phyloP scores from a whole-genome alignment of 1,140 invertebrate species.

The Hyles vespertilio region DNA sequence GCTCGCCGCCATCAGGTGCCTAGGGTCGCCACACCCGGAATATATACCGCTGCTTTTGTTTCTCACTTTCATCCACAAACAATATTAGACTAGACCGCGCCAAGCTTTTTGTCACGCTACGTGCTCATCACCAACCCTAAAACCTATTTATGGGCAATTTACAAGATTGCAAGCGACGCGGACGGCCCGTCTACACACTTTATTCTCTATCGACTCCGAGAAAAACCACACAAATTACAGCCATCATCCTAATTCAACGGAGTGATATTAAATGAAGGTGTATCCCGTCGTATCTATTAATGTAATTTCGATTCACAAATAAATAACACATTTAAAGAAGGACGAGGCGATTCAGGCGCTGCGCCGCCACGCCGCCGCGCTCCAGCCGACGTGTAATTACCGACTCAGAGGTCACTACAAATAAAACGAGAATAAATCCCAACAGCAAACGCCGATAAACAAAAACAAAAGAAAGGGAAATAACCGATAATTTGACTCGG shows the following conservation, averaged over 20 bases:
- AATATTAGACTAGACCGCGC: no score
- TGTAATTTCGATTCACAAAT: slow-evolving; percentile 68
- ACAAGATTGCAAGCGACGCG: no score
- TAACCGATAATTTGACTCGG: slow-evolving; percentile 60
- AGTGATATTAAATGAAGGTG: slow-evolving; percentile 71
- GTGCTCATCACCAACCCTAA: no score
- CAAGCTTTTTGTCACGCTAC: no score
- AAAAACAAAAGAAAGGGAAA: slow-evolving; percentile 69
- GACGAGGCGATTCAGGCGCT: slow-evolving; percentile 34
- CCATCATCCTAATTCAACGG: slow-evolving; percentile 59
- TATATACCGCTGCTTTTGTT: no score
- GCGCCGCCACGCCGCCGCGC: slow-evolving; percentile 37
- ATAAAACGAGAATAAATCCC: slow-evolving; percentile 51
- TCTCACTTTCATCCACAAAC: no score
- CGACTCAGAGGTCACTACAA: slow-evolving; percentile 66
- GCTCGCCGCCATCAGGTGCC: slow-evolving; percentile 31
- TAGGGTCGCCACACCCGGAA: slow-evolving; percentile 30
- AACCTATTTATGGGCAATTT: no score
- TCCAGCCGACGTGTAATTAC: slow-evolving; percentile 60
- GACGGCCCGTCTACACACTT: no score
- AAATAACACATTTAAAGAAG: slow-evolving; percentile 70
- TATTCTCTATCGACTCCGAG: neutral
- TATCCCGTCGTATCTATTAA: slow-evolving; percentile 62
- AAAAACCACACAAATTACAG: slow-evolving; percentile 52
- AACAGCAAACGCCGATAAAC: slow-evolving; percentile 41